Conservation (phyloP, 2,113 vertebrate genomes). For the Girardinichthys multiradiatus region DNA sequence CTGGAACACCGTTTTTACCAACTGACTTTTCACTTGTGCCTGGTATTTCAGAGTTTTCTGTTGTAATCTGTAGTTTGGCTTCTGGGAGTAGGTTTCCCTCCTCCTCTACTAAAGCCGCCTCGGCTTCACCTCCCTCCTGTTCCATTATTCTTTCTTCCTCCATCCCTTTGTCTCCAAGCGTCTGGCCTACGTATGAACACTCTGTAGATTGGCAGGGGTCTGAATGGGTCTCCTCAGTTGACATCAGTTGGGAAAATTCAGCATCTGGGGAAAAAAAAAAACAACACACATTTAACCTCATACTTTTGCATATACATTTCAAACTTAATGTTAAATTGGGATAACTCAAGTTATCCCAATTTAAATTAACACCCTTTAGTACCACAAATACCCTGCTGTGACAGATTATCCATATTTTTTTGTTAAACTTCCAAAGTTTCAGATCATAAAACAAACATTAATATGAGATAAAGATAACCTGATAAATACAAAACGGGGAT, state of each 20-base stretch:
- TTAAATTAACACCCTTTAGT: too few relatives aligned
- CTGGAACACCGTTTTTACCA: conserved; percentile 64
- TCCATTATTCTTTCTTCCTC: conserved; percentile 68
- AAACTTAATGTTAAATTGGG: neutral
- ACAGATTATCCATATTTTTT: too few relatives aligned
- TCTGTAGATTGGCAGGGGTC: conserved; percentile 60
- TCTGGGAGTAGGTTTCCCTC: conserved; percentile 57
- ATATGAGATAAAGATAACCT: too few relatives aligned
- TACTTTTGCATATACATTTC: neutral
- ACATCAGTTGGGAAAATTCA: conserved; percentile 63
- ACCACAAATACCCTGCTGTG: too few relatives aligned
- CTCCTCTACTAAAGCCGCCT: conserved; percentile 58
- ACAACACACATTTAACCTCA: conserved; percentile 17
- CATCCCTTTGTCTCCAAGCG: conserved; percentile 63
- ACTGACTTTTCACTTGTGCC: conserved; percentile 60
- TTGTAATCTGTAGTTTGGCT: conserved; percentile 58
- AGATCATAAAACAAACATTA: too few relatives aligned
- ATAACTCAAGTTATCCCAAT: too few relatives aligned
- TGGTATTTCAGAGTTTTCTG: conserved; percentile 60
- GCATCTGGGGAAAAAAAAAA: conserved; percentile 63
- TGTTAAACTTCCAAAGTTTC: too few relatives aligned
- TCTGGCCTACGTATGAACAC: conserved; percentile 53
- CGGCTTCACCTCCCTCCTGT: conserved; percentile 61
- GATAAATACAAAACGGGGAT: too few relatives aligned
- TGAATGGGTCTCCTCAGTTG: conserved; percentile 60